Percentiles rank a stretch among this genome's conserved stretches.
Conservation (phyloP, 2,888 invertebrate species). For the Hydraecia micacea region DNA sequence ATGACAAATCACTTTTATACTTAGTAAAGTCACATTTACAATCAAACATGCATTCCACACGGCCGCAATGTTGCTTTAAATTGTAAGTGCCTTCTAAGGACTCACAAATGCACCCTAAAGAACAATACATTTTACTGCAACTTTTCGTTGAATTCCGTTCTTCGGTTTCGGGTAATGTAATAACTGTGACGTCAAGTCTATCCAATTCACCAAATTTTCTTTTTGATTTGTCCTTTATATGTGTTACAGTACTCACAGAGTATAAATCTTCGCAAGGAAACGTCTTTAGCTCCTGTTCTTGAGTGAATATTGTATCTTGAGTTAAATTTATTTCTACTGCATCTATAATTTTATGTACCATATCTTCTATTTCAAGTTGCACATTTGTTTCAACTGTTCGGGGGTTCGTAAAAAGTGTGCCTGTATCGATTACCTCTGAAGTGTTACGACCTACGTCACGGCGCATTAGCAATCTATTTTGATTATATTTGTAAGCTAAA, state of each 20-base stretch:
- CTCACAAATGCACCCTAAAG: conserved; percentile 92
- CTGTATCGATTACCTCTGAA: conserved; percentile 16
- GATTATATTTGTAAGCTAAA: conserved; percentile 90
- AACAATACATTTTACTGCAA: conserved; percentile 90
- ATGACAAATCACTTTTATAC: conserved; percentile 75
- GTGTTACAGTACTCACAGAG: conserved; percentile 34
- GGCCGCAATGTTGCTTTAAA: conserved; percentile 91
- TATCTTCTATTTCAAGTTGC: conserved; percentile 77
- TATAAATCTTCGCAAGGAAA: conserved; percentile 65
- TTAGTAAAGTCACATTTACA: conserved; percentile 84
- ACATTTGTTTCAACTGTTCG: conserved; percentile 38
- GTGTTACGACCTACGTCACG: conserved; percentile 66
- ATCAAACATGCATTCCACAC: conserved; percentile 90
- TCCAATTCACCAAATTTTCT: conserved; percentile 88
- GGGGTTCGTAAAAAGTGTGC: background rate
- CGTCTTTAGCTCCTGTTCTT: conserved; percentile 78
- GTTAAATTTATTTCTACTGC: conserved; percentile 91
- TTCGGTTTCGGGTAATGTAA: conserved; percentile 84
- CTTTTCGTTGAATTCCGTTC: conserved; percentile 15
- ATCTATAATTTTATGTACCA: conserved; percentile 89
- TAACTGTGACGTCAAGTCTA: conserved; percentile 92
- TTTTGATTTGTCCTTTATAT: conserved; percentile 80
- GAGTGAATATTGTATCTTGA: conserved; percentile 87
- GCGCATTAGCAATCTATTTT: conserved; percentile 89
- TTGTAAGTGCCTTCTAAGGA: conserved; percentile 87